Conservation (phyloP, 2,113 vertebrate species). For the Chaetodon auriga region DNA sequence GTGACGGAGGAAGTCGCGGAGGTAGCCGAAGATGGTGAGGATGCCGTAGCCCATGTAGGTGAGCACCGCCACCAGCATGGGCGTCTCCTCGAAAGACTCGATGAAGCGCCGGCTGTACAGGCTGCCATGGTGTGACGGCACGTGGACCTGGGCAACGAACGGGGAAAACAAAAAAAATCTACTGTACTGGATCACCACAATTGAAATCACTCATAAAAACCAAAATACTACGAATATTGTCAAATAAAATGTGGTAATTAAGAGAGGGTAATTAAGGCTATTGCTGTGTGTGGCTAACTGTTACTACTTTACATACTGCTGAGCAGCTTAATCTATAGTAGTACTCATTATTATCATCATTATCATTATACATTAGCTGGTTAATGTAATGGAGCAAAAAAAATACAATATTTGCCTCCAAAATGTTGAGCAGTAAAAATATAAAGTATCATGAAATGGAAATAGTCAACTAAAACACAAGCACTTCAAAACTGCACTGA, state of each 20-base stretch:
- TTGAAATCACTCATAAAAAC: background rate
- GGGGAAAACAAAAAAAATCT: background rate
- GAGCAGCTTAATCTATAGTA: background rate
- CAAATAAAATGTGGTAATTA: background rate
- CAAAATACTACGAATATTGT: background rate
- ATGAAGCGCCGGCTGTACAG: conserved; percentile 90
- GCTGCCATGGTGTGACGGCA: conserved; percentile 34
- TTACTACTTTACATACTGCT: too few species aligned
- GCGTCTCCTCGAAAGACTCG: conserved; percentile 95
- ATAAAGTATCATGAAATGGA: background rate
- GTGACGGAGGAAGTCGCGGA: conserved; percentile 92
- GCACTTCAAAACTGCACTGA: too few species aligned
- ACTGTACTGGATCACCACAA: background rate
- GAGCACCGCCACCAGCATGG: conserved; percentile 94
- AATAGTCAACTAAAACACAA: background rate
- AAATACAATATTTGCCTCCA: background rate
- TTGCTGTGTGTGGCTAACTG: background rate
- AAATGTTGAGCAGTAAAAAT: background rate
- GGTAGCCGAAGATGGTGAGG: conserved; percentile 95
- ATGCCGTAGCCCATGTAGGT: conserved; percentile 96
- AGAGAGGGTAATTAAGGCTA: background rate
- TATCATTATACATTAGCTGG: background rate
- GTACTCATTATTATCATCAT: background rate
- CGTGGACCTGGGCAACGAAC: conserved; percentile 17
- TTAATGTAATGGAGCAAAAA: background rate